phyloP scores from a whole-genome alignment of 2,888 invertebrate species.

The Xestia ashworthii region DNA sequence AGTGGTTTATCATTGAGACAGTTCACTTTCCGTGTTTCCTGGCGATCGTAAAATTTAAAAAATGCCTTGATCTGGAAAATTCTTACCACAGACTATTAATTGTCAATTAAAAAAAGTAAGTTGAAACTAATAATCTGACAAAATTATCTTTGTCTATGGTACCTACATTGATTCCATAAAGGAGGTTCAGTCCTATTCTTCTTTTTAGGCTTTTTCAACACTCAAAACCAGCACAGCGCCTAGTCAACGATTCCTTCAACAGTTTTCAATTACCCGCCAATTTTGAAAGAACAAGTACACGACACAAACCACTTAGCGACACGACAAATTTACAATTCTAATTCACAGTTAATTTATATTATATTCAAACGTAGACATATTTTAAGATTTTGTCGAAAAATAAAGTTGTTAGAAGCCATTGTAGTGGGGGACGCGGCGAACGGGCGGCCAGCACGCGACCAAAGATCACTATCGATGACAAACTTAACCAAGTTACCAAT shows the following conservation, averaged over 20 bases:
- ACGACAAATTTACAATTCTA: constrained; percentile 84
- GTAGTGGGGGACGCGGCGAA: constrained; percentile 74
- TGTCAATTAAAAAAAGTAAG: neutral
- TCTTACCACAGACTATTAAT: neutral
- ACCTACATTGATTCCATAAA: neutral
- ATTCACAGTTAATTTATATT: constrained; percentile 83
- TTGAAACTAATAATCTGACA: neutral
- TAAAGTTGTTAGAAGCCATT: constrained; percentile 83
- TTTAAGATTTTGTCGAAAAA: constrained; percentile 82
- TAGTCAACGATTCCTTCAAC: constrained; percentile 47
- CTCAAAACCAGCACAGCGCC: constrained; percentile 2
- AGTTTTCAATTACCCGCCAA: constrained; percentile 66
- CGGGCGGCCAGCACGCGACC: constrained; percentile 82
- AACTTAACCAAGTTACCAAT: constrained; percentile 77
- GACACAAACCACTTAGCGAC: constrained; percentile 73
- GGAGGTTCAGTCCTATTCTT: neutral
- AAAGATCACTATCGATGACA: constrained; percentile 83
- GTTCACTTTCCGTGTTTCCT: constrained; percentile 44
- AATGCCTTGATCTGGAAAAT: neutral
- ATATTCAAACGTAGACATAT: constrained; percentile 76
- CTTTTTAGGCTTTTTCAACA: neutral
- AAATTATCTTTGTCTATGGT: neutral
- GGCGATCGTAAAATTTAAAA: constrained; percentile 7
- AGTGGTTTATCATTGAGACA: constrained; percentile 60
- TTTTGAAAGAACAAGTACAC: constrained; percentile 68